Evolutionary conservation across 2,888 invertebrate species (phyloP), one percentile per base, ranked within the genome.

Genomic region (Rhodophaea formosa): DNA sequence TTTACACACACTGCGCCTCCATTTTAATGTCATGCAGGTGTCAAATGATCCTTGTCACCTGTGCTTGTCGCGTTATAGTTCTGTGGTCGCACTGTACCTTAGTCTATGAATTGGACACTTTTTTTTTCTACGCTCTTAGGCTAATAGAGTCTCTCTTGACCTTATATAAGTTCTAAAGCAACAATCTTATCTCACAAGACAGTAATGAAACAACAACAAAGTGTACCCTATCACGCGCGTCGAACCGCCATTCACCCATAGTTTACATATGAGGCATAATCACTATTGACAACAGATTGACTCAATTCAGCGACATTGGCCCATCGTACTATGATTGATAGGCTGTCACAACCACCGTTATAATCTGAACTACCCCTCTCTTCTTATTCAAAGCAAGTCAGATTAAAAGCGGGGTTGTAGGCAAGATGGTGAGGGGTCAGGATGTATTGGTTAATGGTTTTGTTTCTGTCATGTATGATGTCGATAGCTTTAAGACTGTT

Each of bases 301-400:
- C 51, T 35, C 35, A 35, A 51, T 51, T 17, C 51, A 35, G 16
- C 16, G 46, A 45, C 54, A 45, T 16, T 14, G 45, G 23, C 58
- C 51, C 51, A 56, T 56, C 52, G 44, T 3, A 23, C 42, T 7
- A 55, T 63, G 61, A 63, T 61, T 61, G 63, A 63, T 62, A 59
- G 53, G 58, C 30, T 54, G 32, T 35, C 17, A 46, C 53, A 56
- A 47, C 57, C 10, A 49, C 62, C 62, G 57, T 44, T 45, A 52
- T 59, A 57, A 56, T 52, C 44, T 53, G 59, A 57, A 46, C 62
- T 57, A 47, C 59, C 59, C 39, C 8, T n/a, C 30, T 44, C 53
- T 51, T 29, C 39, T 35, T 14, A 15, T 23, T 44, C 14, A 39
- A 15, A 45, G 42, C 56, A 57, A 57, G 17, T 35, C 39, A 56